Base-by-base conservation (phyloP, 2,888 invertebrate genomes). In the Aphodius granarius region DNA sequence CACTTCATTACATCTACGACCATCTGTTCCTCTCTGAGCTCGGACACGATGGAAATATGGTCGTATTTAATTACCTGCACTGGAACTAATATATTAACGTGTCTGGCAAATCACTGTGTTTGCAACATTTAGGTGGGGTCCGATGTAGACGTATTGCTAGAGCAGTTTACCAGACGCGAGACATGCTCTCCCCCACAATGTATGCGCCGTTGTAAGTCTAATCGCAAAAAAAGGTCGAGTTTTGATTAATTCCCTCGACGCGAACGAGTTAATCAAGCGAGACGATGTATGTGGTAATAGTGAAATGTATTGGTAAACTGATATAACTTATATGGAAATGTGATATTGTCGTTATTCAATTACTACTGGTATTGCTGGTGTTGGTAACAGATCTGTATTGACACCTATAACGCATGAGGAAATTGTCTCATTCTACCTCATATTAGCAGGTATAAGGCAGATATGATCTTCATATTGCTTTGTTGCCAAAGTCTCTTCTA, bases 51-150 rank as follows among this genome's bases (percentile, higher is more conserved):
- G 20, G 68, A 68, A 68, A 68, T 68, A 68, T 68, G 68, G 22
- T 22, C 68, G 68, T n/a, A 20, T 68, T 22, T 68, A 68, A 68
- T 68, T 68, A 68, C 68, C n/a, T 68, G 22, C 68, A 13, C 68
- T 43, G 43, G 9, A 43, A 43, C 43, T 43, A 43, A 43, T 43
- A 43, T 43, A 43, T 43, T 43, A 43, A 43, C 43, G 43, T 43
- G 43, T 43, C 43, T 43, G 43, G 43, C 43, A 43, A 43, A 43
- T 43, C 43, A 43, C 43, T 43, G 43, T 43, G 43, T 43, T 43
- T 43, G 43, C 43, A 43, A 43, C 43, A 43, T 43, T 43, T 43
- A 43, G 43, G 43, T 43, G 43, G 43, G 43, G 43, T 43, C 43
- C 43, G 43, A 43, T 43, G 43, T 13, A 43, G 43, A 43, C 43